Evolutionary conservation across 2,888 invertebrate species (phyloP).

Genomic region (Phengaris alcon): DNA sequence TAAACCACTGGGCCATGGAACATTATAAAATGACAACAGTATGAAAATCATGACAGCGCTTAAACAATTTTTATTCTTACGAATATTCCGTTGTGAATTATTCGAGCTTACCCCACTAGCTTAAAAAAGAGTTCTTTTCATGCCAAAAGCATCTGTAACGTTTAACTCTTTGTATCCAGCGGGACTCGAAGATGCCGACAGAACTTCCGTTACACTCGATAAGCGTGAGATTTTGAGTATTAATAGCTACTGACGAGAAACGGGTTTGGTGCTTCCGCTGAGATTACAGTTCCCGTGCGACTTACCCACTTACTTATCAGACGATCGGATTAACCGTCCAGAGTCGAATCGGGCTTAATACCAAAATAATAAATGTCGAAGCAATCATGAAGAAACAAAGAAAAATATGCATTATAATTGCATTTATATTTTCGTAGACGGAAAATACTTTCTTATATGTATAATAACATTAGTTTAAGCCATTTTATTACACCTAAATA

Average conservation of each 20-base stretch:
- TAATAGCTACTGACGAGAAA: slow-evolving; percentile 21
- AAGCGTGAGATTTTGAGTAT: slow-evolving; percentile 19
- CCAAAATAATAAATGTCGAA: too few species aligned
- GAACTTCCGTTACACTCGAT: slow-evolving; percentile 1
- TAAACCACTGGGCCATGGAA: too few species aligned
- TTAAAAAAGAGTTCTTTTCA: neutral
- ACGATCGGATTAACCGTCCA: neutral
- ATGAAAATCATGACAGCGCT: too few species aligned
- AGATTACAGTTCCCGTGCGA: neutral
- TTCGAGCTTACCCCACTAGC: too few species aligned
- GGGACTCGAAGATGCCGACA: neutral
- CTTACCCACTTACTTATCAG: slow-evolving; percentile 6
- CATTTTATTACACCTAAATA: neutral
- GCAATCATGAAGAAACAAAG: neutral
- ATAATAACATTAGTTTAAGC: too few species aligned
- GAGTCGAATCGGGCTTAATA: neutral
- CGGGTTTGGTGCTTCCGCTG: slow-evolving; percentile 14
- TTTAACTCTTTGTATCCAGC: neutral
- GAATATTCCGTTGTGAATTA: too few species aligned
- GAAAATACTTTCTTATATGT: too few species aligned
- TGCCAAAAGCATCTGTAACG: neutral
- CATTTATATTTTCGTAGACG: too few species aligned
- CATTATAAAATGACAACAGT: too few species aligned
- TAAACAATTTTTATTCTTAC: too few species aligned
- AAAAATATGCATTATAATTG: too few species aligned